These are phyloP conservation scores for Lichenostomus cassidix DNA, from an alignment of 2,113 vertebrate genomes.

Conservation along the genomic window DNA sequence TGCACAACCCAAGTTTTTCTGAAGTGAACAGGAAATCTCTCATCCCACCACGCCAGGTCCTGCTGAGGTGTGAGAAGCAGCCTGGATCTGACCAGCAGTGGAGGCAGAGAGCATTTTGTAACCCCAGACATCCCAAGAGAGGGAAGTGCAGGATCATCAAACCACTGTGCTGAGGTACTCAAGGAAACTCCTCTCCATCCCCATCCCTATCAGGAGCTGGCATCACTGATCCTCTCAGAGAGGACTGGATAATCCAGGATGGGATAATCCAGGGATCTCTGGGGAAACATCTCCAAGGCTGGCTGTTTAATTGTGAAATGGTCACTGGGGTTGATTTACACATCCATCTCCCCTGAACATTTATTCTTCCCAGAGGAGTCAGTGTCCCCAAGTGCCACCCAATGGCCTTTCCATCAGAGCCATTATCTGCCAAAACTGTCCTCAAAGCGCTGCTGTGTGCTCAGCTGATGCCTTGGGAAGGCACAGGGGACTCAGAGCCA, in stretches of 20 bases:
- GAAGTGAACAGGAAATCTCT: neutral
- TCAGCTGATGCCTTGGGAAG: accelerated
- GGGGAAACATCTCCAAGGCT: neutral
- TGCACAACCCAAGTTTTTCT: neutral
- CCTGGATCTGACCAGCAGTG: neutral
- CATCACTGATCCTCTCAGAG: neutral
- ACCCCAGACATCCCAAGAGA: neutral
- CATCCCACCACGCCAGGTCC: neutral
- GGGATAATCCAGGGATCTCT: neutral
- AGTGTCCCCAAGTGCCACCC: neutral
- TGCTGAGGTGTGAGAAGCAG: neutral
- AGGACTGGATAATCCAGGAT: neutral
- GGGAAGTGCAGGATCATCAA: neutral
- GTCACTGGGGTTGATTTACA: neutral
- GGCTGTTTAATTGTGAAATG: neutral
- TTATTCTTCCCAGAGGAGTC: neutral
- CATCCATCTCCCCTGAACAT: neutral
- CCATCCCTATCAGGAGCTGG: neutral
- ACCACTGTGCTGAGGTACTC: accelerated
- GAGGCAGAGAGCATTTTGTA: neutral
- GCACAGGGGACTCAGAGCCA: neutral
- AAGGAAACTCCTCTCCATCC: neutral
- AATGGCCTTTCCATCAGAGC: neutral
- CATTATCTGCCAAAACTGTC: neutral
- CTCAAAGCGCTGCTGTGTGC: neutral